Evolutionary conservation across 2,113 vertebrate genomes (phyloP), one percentile per base, ranked within the genome.

Genomic region (Brachypodius melanocephalos): DNA sequence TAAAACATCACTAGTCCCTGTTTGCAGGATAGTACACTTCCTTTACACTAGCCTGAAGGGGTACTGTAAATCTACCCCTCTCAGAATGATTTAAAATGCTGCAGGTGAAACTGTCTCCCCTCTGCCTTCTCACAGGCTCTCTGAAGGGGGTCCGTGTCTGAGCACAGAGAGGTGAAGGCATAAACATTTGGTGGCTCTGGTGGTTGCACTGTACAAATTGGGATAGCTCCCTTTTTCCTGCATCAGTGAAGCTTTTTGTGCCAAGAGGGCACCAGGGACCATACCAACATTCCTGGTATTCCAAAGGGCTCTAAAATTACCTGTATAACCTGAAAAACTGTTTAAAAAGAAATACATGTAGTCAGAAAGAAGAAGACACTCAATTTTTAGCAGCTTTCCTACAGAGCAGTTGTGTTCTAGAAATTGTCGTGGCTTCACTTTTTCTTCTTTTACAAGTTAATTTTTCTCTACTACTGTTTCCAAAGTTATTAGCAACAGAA

Each of bases 21-120:
- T 95, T 80, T 80, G 75, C 79, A 86, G 85, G 42, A 55, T 88
- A 67, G 67, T 86, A 93, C 71, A 77, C 26, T 68, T 87, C 62
- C 76, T 85, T 93, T 87, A 89, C 87, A 46, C 42, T 96, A 86
- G 74, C 94, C 84, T 79, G 85, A 62, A 95, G 84, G 91, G 51
- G 34, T 86, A 74, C 85, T 88, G 85, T 89, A 95, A 96, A 94
- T 93, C 89, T 76, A 63, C 58, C 77, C 77, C 54, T 75, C 85
- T 77, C 54, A 21, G 45, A 82, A 66, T 40, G 74, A 82, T 76
- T 88, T 83, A 40, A 92, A 95, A 91, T 58, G 66, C 87, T 87
- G 66, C 57, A 89, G 89, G 84, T 85, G 74, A 72, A 81, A 79
- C 74, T 89, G 25, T 34, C 74, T 85, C 54, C 63, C 26, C n/a